Conservation (phyloP, 2,113 vertebrate species). For the Falco punctatus region DNA sequence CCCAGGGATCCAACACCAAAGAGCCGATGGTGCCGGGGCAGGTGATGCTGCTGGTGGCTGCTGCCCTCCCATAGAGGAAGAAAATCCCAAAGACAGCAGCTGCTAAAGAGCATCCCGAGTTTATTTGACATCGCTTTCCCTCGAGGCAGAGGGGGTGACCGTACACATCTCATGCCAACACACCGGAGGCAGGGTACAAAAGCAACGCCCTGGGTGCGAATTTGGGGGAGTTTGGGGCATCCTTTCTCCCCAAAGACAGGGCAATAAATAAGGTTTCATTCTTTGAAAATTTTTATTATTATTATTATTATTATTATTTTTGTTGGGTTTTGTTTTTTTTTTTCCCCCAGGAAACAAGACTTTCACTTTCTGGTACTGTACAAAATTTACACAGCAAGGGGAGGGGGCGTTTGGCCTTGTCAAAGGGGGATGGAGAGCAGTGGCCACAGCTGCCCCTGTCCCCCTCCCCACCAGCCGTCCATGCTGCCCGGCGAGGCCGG, state of each 20-base stretch:
- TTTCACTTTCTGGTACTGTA: constrained; percentile 87
- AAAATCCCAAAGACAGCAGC: constrained; percentile 20
- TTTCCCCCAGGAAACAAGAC: constrained; percentile 83
- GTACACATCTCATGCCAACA: constrained; percentile 90
- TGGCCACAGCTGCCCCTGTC: not conserved
- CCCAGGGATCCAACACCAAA: accelerated
- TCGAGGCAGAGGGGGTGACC: constrained; percentile 20
- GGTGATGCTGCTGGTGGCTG: accelerated
- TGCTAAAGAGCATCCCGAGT: constrained; percentile 86
- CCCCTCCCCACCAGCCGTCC: not conserved
- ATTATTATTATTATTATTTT: not conserved
- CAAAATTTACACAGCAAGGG: constrained; percentile 88
- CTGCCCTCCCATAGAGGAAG: not conserved
- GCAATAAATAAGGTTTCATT: constrained; percentile 86
- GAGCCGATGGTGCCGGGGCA: accelerated
- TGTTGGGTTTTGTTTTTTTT: not conserved
- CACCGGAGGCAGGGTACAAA: constrained; percentile 88
- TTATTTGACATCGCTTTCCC: constrained; percentile 87
- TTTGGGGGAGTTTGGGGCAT: not conserved
- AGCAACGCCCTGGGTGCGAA: constrained; percentile 82
- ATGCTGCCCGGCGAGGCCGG: not conserved
- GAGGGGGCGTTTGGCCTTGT: not conserved
- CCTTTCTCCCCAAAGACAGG: constrained; percentile 85
- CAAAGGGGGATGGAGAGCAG: not conserved
- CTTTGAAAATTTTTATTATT: not conserved